Percentiles rank a stretch among this genome's conserved stretches.
Evolutionary conservation across 2,888 invertebrate genomes (phyloP).

Genomic region (Tubulanus polymorphus): DNA sequence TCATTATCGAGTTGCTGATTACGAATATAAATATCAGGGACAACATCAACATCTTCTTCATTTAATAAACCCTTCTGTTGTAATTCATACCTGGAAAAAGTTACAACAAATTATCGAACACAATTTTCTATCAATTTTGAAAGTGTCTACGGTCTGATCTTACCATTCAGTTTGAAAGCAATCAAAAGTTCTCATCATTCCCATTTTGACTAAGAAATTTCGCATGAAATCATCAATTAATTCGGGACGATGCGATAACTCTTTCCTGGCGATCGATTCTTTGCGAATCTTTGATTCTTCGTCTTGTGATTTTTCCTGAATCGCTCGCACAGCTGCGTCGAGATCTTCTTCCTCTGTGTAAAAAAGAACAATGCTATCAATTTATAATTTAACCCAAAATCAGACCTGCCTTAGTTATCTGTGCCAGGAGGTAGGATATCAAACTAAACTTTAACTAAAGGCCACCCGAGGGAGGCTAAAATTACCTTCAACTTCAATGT

Average conservation of each 20-base stretch:
- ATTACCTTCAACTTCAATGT: slow-evolving; percentile 39
- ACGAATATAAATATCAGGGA: slow-evolving; percentile 48
- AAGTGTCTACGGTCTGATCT: not conserved
- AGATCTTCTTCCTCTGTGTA: slow-evolving; percentile 51
- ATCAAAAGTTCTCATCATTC: slow-evolving; percentile 47
- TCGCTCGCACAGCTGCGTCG: slow-evolving; percentile 44
- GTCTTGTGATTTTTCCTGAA: slow-evolving; percentile 43
- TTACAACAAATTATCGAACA: not conserved
- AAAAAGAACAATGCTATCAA: not conserved
- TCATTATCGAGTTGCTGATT: slow-evolving; percentile 49
- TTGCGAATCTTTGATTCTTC: slow-evolving; percentile 32
- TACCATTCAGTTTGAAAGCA: slow-evolving; percentile 54
- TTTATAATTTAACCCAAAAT: not conserved
- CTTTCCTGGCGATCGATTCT: slow-evolving; percentile 9
- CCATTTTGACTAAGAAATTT: slow-evolving; percentile 52
- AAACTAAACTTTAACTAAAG: not conserved
- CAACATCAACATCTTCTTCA: slow-evolving; percentile 42
- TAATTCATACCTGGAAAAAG: slow-evolving; percentile 46
- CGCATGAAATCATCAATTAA: slow-evolving; percentile 54
- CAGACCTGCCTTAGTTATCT: not conserved
- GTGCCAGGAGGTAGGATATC: not conserved
- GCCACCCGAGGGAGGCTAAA: not conserved
- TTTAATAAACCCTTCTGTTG: slow-evolving; percentile 47
- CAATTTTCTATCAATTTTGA: not conserved
- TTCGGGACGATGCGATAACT: slow-evolving; percentile 41